Percentiles rank a stretch among this genome's conserved stretches.
phyloP scores from a whole-genome alignment of 1,140 invertebrate genomes.

The Leptopilina boulardi region DNA sequence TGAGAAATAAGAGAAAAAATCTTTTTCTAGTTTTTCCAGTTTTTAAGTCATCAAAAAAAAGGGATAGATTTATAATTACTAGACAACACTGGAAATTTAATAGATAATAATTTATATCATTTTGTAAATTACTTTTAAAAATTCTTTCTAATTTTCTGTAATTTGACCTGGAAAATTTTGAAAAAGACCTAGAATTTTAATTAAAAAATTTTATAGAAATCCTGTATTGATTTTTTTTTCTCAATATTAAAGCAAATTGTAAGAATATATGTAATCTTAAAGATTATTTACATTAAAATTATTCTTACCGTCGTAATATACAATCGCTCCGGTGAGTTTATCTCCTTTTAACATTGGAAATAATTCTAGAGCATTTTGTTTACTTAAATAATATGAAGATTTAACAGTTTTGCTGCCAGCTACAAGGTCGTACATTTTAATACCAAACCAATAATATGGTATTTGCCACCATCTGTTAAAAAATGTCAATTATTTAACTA shows the following conservation, averaged over 20 bases:
- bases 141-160: too few relatives aligned
- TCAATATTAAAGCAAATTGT: too few relatives aligned
- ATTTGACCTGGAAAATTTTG: too few relatives aligned
- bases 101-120: too few relatives aligned
- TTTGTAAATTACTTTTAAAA: too few relatives aligned
- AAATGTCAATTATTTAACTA: constrained; percentile 23
- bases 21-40: too few relatives aligned
- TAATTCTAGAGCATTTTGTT: constrained; percentile 94
- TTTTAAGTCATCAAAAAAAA: too few relatives aligned
- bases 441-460: constrained; percentile 99
- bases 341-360: constrained; percentile 98
- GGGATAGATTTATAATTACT: too few relatives aligned
- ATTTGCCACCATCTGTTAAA: constrained; percentile 96
- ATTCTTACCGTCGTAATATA: constrained; percentile 97
- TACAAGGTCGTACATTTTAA: constrained; percentile 98
- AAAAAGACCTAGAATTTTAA: too few relatives aligned
- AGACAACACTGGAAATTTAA: too few relatives aligned
- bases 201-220: not conserved
- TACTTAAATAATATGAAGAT: constrained; percentile 95
- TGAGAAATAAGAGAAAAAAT: too few relatives aligned
- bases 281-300: not conserved
- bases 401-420: constrained; percentile 97
- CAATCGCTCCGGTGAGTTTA: constrained; percentile 95
- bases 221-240: not conserved
- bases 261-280: not conserved